Conservation (phyloP, 1,140 invertebrate species). For the Caerostris darwini region DNA sequence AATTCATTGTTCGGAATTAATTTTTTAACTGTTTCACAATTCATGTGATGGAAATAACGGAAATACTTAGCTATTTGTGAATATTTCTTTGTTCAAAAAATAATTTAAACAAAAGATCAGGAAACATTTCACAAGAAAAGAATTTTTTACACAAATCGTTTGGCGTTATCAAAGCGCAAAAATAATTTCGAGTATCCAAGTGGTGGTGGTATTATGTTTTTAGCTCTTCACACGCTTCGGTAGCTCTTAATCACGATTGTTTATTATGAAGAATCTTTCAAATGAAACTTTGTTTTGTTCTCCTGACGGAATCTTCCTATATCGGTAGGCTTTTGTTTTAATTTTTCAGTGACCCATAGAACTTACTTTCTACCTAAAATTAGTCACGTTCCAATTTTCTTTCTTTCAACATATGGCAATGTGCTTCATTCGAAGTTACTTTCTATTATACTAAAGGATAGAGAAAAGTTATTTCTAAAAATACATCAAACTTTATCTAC, state of each 20-base stretch:
- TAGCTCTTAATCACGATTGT: not conserved
- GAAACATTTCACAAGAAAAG: not conserved
- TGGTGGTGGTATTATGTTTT: not conserved
- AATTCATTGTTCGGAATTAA: not conserved
- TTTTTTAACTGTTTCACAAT: not conserved
- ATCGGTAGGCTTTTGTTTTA: not conserved
- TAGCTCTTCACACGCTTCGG: not conserved
- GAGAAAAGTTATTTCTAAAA: not conserved
- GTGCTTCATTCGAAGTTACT: not conserved
- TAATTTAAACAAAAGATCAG: not conserved
- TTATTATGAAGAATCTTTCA: conserved; percentile 10
- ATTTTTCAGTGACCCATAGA: not conserved
- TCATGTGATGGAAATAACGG: not conserved
- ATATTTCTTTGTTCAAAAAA: not conserved
- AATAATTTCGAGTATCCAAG: not conserved
- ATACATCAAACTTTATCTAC: not conserved
- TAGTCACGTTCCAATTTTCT: conserved; percentile 54
- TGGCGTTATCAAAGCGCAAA: not conserved
- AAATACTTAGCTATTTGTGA: not conserved
- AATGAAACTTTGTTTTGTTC: not conserved
- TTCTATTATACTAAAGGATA: not conserved
- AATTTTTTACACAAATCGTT: not conserved
- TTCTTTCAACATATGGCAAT: not conserved
- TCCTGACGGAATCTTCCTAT: not conserved
- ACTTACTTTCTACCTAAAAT: conserved; percentile 34